Evolutionary conservation across 2,888 invertebrate species (phyloP), one percentile per base, ranked within the genome.

Genomic region (Diarsia dahlii): DNA sequence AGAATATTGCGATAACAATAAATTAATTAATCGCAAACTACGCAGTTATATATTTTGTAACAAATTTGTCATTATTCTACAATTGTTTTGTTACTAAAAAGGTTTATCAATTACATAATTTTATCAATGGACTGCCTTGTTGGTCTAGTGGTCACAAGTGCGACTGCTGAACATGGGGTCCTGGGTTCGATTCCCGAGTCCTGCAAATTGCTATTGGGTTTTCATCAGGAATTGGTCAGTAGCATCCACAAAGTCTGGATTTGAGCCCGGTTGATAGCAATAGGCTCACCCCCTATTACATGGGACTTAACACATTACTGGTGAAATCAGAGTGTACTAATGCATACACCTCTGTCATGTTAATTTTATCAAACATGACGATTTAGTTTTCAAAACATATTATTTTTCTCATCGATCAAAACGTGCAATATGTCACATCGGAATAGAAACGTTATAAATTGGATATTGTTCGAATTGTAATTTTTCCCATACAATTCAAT

Each of bases 371-470:
- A 67, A 76, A 62, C 15, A 13, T 18, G 6, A 15, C 15, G 10
- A 23, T 66, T 66, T 83, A 8, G 63, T 60, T 60, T 34, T 20
- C 8, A 8, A n/a, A 52, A 64, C 46, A 28, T 70, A 34, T 71
- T 23, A 64, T 56, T 28, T 50, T 23, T 52, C 71, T n/a, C 78
- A 84, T 84, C 72, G 23, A 75, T 84, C 83, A 85, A 39, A 83
- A 8, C 48, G 56, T 10, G 18, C 71, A 67, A 58, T 78, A 39
- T 69, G 52, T 65, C 73, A 66, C 56, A 34, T 28, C 45, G 15
- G 34, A 71, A 68, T 20, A 69, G 50, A 69, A 85, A 80, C 64
- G 69, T 70, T 84, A 56, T 39, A 75, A 77, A 85, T 76, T 73
- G 56, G 60, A 50, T 52, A 54, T 68, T 75, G 39, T 64, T n/a